Conservation (phyloP, 2,888 invertebrate genomes). For the Panzeria rudis region DNA sequence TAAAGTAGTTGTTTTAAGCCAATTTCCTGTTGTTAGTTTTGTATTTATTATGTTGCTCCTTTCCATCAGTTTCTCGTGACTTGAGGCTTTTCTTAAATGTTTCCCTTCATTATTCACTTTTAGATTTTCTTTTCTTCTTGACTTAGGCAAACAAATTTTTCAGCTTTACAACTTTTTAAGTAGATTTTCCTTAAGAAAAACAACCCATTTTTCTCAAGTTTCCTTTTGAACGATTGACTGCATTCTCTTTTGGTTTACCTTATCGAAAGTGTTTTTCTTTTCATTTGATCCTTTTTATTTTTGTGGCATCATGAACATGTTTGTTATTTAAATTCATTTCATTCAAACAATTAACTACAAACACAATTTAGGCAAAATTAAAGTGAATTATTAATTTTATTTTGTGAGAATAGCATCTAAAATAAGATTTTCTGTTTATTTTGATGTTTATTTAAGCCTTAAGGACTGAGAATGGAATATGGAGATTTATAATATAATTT, state of each 20-base stretch:
- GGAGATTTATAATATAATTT: no score
- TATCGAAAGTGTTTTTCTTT: conserved; percentile 34
- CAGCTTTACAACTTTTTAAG: conserved; percentile 71
- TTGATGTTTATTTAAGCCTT: neutral
- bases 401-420: neutral
- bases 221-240: neutral
- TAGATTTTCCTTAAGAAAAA: conserved; percentile 56
- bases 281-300: neutral
- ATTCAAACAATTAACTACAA: conserved; percentile 51
- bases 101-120: neutral
- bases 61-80: conserved; percentile 49
- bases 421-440: neutral
- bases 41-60: conserved; percentile 1
- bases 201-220: conserved; percentile 37
- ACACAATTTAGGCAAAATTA: conserved; percentile 6
- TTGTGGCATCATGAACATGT: conserved; percentile 53
- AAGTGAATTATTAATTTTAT: conserved; percentile 13
- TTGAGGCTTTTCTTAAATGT: conserved; percentile 58
- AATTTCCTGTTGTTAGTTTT: conserved; percentile 18
- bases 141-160: conserved; percentile 63
- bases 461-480: neutral
- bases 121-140: neutral
- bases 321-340: conserved; percentile 50
- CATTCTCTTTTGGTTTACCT: neutral
- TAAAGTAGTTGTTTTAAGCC: conserved; percentile 30